A percentile compares a stretch with the other conserved stretches of the same genome.
phyloP scores from a whole-genome alignment of 2,113 vertebrate genomes.

The Scomber scombrus region DNA sequence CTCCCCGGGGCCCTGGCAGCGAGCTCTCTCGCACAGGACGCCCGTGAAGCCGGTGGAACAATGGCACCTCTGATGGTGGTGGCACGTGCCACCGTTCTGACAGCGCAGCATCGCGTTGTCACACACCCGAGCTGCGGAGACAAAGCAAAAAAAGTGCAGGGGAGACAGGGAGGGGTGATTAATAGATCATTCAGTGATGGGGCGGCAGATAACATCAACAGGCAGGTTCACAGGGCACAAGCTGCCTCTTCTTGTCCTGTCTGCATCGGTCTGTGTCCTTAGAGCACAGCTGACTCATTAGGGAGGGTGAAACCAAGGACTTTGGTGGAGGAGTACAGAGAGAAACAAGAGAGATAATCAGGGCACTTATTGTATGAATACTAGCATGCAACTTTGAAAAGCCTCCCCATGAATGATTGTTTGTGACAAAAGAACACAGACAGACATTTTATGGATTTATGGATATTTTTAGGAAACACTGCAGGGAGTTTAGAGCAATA shows the following conservation, averaged over 20 bases:
- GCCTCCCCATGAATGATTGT: constrained; percentile 32
- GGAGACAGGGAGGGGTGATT: constrained; percentile 65
- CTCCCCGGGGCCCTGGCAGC: constrained; percentile 87
- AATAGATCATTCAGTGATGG: constrained; percentile 71
- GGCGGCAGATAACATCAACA: constrained; percentile 60
- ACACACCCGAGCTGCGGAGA: constrained; percentile 92
- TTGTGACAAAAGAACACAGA: constrained; percentile 57
- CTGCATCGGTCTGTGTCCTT: constrained; percentile 59
- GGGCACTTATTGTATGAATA: constrained; percentile 27
- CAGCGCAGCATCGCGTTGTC: constrained; percentile 95
- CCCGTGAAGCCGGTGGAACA: constrained; percentile 92
- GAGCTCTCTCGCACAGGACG: constrained; percentile 91
- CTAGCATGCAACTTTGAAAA: constrained; percentile 26
- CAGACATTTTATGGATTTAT: constrained; percentile 46
- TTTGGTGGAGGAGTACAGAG: constrained; percentile 26
- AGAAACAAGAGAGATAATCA: constrained; percentile 41
- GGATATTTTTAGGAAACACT: constrained; percentile 62
- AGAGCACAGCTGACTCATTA: constrained; percentile 63
- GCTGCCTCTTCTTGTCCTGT: constrained; percentile 74
- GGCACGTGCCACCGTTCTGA: constrained; percentile 96
- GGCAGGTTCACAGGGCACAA: constrained; percentile 73
- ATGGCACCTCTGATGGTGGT: constrained; percentile 92
- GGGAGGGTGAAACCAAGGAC: constrained; percentile 67
- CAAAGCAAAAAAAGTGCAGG: constrained; percentile 64
- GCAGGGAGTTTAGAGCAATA: constrained; percentile 47